Conservation (phyloP, 2,888 invertebrate genomes). For the Gortyna flavago region DNA sequence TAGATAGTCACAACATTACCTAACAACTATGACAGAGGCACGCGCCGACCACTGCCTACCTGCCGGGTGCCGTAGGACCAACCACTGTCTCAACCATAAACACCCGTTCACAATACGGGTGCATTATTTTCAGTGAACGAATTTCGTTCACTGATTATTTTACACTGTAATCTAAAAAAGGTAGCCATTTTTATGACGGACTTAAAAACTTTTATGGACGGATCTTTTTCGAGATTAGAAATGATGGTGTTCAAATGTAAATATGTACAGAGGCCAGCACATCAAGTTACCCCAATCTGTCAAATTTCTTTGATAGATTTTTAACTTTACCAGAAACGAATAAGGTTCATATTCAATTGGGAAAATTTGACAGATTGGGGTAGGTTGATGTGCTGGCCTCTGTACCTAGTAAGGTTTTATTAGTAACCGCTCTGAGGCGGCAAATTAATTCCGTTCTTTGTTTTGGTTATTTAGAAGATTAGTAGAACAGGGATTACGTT, state of each 20-base stretch:
- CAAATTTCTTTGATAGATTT: no score
- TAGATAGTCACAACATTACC: constrained; percentile 33
- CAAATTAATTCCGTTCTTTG: constrained; percentile 36
- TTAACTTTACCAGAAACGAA: no score
- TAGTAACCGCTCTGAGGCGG: constrained; percentile 25
- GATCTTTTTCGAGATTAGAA: constrained; percentile 7
- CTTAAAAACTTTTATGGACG: constrained; percentile 15
- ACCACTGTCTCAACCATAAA: constrained; percentile 42
- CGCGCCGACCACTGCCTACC: constrained; percentile 44
- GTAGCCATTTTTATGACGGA: constrained; percentile 39
- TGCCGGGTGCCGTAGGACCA: constrained; percentile 3
- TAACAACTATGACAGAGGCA: constrained; percentile 35
- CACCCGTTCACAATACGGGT: constrained; percentile 56
- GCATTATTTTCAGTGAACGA: no score
- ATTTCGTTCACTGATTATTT: no score
- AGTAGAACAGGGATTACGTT: constrained; percentile 16
- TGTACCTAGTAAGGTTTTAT: constrained; percentile 41
- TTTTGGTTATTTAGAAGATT: constrained; percentile 16
- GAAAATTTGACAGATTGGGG: no score
- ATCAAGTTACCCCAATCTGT: no score
- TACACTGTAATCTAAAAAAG: constrained; percentile 36
- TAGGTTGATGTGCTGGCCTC: no score
- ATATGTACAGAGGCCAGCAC: no score
- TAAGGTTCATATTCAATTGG: no score
- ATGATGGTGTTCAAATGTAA: constrained; percentile 35